phyloP scores from a whole-genome alignment of 2,888 invertebrate genomes.

The Campoplex nolae region DNA sequence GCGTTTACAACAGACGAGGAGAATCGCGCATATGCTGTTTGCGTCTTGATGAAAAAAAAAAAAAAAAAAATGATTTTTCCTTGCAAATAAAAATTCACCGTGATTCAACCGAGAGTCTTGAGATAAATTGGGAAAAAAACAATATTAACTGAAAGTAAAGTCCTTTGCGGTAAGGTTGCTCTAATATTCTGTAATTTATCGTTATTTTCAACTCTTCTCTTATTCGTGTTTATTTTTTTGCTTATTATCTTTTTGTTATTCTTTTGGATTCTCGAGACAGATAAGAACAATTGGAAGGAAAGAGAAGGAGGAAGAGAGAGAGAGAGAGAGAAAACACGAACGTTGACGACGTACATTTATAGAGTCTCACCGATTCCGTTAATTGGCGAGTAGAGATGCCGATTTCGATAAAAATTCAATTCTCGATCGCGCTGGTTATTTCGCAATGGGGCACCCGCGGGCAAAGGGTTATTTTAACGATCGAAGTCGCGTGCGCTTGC shows the following conservation, averaged over 20 bases:
- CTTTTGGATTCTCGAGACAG: not conserved
- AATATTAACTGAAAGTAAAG: not conserved
- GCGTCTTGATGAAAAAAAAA: not conserved
- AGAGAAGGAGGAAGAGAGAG: not conserved
- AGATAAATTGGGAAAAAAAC: not conserved
- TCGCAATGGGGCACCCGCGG: conserved; percentile 72
- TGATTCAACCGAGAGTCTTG: not conserved
- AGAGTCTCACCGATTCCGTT: conserved; percentile 61
- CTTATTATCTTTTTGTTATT: not conserved
- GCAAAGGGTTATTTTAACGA: conserved; percentile 69
- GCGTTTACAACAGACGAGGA: not conserved
- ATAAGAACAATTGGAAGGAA: conserved; percentile 34
- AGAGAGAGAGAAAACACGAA: conserved; percentile 9
- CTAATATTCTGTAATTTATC: not conserved
- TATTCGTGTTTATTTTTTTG: not conserved
- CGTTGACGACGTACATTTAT: conserved; percentile 38
- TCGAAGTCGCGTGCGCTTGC: conserved; percentile 68
- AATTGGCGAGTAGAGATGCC: conserved; percentile 67
- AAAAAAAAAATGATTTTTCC: not conserved
- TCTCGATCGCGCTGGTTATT: conserved; percentile 82
- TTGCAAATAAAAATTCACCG: not conserved
- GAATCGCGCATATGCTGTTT: conserved; percentile 8
- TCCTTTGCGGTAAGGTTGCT: too few species aligned
- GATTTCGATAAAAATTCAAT: conserved; percentile 82
- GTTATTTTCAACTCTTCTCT: not conserved